Conservation (phyloP, 2,888 invertebrate species). For the Athrips mouffetella region DNA sequence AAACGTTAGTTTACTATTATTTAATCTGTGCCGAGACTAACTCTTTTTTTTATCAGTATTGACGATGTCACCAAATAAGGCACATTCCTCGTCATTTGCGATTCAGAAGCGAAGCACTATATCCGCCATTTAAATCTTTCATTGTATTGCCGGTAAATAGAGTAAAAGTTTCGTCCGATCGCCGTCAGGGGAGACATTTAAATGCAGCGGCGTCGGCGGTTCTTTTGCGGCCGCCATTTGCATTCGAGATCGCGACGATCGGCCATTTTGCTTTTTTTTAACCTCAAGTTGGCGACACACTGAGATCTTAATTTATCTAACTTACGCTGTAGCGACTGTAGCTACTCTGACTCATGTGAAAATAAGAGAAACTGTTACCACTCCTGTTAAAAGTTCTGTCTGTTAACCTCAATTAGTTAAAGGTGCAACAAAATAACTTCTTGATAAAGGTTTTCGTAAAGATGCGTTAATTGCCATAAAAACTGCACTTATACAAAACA, state of each 20-base stretch:
- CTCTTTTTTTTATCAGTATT: background rate
- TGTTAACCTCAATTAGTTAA: too few relatives aligned
- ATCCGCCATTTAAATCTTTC: slow-evolving; percentile 2
- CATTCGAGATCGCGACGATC: slow-evolving; percentile 69
- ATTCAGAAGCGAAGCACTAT: slow-evolving; percentile 4
- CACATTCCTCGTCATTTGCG: background rate
- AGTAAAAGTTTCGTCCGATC: slow-evolving; percentile 49
- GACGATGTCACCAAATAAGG: slow-evolving; percentile 8
- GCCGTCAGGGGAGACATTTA: slow-evolving; percentile 57
- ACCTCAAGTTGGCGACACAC: slow-evolving; percentile 36
- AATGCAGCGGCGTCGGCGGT: slow-evolving; percentile 69
- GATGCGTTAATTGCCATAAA: too few relatives aligned
- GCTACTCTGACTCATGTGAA: too few relatives aligned
- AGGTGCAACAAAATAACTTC: too few relatives aligned
- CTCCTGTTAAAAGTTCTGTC: too few relatives aligned
- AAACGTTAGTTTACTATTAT: too few relatives aligned
- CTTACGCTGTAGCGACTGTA: too few relatives aligned
- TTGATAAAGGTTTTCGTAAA: too few relatives aligned
- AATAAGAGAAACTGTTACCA: too few relatives aligned
- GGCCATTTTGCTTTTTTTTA: slow-evolving; percentile 60
- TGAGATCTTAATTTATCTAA: too few relatives aligned
- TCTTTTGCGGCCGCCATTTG: slow-evolving; percentile 68
- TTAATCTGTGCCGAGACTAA: too few relatives aligned
- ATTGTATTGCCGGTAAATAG: slow-evolving; percentile 51
- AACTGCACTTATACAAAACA: too few relatives aligned